A percentile compares a stretch with the other conserved stretches of the same genome.
phyloP scores from a whole-genome alignment of 1,140 invertebrate species.

The Apis florea region DNA sequence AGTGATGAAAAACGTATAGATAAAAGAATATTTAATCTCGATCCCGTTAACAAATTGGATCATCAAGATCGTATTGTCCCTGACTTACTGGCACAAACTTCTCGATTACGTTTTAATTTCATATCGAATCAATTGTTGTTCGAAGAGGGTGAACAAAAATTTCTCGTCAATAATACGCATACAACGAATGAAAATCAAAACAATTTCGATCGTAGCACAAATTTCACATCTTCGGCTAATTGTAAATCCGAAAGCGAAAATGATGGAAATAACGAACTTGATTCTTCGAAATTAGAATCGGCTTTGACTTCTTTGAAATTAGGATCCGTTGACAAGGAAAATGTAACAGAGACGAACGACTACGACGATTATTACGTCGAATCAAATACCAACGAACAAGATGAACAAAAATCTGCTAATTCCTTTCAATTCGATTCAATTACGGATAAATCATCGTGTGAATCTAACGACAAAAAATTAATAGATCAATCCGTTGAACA shows the following conservation, averaged over 20 bases:
- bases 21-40: slow-evolving; percentile 1
- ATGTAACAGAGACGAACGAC: neutral
- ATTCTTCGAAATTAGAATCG: neutral
- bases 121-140: slow-evolving; percentile 68
- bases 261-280: slow-evolving; percentile 37
- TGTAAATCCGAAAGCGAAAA: slow-evolving; percentile 60
- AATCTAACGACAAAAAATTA: slow-evolving; percentile 67
- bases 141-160: slow-evolving; percentile 40
- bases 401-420: slow-evolving; percentile 67
- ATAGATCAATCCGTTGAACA: slow-evolving; percentile 35
- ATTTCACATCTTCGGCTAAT: slow-evolving; percentile 63
- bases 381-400: slow-evolving; percentile 35
- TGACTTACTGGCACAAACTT: slow-evolving; percentile 62
- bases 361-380: slow-evolving; percentile 24
- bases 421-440: slow-evolving; percentile 62
- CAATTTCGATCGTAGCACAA: neutral
- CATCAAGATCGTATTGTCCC: slow-evolving; percentile 33
- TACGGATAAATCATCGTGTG: slow-evolving; percentile 49
- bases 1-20: slow-evolving; percentile 82
- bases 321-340: neutral
- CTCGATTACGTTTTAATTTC: slow-evolving; percentile 69
- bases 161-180: neutral
- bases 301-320: neutral
- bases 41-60: neutral
- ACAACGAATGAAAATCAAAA: neutral